Evolutionary conservation across 2,113 vertebrate species (phyloP), one percentile per base, ranked within the genome.

Genomic region (Festucalex cinctus): DNA sequence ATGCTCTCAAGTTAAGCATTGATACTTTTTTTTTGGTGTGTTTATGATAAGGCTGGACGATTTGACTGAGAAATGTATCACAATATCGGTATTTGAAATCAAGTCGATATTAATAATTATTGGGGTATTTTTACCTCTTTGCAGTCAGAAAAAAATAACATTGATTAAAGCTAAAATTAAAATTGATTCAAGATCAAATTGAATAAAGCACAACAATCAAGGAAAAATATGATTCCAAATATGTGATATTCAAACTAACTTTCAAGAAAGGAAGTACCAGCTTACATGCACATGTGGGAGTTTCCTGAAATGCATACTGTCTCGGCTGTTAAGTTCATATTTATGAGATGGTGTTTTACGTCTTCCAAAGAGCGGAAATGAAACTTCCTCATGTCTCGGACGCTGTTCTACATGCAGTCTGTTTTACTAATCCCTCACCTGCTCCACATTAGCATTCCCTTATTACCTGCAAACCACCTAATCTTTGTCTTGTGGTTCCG

Each of bases 341-440:
- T 91, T 91, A 92, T 84, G 86, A 84, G 81, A 80, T 54, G 49
- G 75, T 51, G 75, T 87, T 91, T 91, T 85, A 87, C 81, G 79
- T 65, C 66, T 89, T 86, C 88, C 76, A 86, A 80, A 85, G 85
- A 64, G 85, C 88, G 92, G 91, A 92, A 92, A 92, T 92, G 81
- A 90, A 88, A 89, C 84, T 90, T 90, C 83, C 87, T 83, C 78
- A 79, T 82, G 82, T 83, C 85, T 74, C 84, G 81, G 86, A 87
- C 86, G 69, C 76, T 68, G 69, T 67, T 78, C 75, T 79, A 76
- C 83, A 68, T 76, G 76, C 74, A 72, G 85, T 83, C 88, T 86
- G 84, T 81, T 49, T 76, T 76, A 66, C 76, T 91, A 88, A 90
- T 91, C 88, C 86, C 75, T 86, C 91, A 91, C 84, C 90, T 91